These are phyloP conservation scores for Romanogobio albipinnatus DNA, from an alignment of 2,113 vertebrate genomes.

Conservation along the genomic window DNA sequence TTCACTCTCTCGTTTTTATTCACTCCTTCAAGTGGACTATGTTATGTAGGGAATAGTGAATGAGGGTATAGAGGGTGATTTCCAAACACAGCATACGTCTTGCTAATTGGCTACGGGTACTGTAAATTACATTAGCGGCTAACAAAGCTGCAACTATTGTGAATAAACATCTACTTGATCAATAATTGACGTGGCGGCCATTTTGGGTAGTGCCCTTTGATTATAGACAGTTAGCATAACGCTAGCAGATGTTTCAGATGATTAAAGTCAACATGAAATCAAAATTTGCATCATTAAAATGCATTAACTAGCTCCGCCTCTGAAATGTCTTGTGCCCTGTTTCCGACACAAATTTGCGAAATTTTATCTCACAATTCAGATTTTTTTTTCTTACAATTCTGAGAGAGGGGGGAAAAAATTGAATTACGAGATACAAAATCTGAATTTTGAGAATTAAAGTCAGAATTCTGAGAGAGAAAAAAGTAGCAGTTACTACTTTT, in stretches of 20 bases:
- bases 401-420: no score
- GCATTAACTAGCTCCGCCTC: not conserved
- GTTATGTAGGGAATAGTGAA: no score
- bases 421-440: no score
- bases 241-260: not conserved
- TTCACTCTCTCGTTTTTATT: no score
- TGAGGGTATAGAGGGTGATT: no score
- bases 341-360: no score
- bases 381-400: no score
- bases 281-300: not conserved
- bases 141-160: not conserved
- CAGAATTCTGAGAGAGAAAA: no score
- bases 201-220: not conserved
- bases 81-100: not conserved
- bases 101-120: not conserved
- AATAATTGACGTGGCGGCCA: not conserved
- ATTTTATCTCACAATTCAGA: no score
- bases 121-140: not conserved
- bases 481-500: no score
- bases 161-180: not conserved
- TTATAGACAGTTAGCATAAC: not conserved
- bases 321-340: not conserved
- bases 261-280: conserved; percentile 23
- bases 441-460: no score
- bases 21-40: no score